Conservation (phyloP, 2,888 invertebrate genomes). For the Penaeus monodon region DNA sequence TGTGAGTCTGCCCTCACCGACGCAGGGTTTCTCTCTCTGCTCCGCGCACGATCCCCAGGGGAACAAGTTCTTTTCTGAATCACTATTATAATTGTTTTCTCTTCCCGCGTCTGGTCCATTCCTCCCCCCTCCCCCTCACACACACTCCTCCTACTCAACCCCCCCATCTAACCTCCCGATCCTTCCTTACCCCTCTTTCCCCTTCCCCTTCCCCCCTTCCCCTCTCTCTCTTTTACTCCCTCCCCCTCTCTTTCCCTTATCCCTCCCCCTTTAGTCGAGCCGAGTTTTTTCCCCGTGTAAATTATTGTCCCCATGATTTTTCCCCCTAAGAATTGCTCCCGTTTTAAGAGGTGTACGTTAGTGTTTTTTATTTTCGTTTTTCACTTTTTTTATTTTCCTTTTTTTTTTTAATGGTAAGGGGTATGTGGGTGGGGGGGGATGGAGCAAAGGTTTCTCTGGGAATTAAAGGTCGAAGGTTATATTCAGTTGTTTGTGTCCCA, state of each 20-base stretch:
- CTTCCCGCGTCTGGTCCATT: conserved; percentile 35
- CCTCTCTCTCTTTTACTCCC: too few relatives aligned
- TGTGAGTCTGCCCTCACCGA: background rate
- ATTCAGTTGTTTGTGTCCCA: too few relatives aligned
- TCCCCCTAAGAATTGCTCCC: conserved; percentile 29
- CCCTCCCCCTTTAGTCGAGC: background rate
- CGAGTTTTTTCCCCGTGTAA: conserved; percentile 33
- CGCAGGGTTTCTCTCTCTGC: background rate
- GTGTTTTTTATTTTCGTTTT: conserved; percentile 11
- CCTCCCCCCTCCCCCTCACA: conserved; percentile 24
- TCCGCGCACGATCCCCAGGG: conserved; percentile 6
- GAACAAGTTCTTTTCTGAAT: conserved; percentile 48
- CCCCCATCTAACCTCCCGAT: too few relatives aligned
- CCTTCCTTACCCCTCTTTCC: too few relatives aligned
- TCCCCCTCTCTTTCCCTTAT: too few relatives aligned
- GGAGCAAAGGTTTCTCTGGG: background rate
- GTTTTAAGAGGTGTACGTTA: conserved; percentile 32
- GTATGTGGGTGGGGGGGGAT: background rate
- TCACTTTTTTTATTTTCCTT: background rate
- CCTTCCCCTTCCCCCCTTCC: too few relatives aligned
- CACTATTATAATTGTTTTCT: conserved; percentile 55
- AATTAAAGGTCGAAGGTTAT: conserved; percentile 10
- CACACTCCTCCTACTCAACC: background rate
- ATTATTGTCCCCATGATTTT: conserved; percentile 39
- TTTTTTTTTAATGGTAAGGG: background rate